Base-by-base conservation (phyloP, 2,113 vertebrate genomes). In the Muscicapa adusta region DNA sequence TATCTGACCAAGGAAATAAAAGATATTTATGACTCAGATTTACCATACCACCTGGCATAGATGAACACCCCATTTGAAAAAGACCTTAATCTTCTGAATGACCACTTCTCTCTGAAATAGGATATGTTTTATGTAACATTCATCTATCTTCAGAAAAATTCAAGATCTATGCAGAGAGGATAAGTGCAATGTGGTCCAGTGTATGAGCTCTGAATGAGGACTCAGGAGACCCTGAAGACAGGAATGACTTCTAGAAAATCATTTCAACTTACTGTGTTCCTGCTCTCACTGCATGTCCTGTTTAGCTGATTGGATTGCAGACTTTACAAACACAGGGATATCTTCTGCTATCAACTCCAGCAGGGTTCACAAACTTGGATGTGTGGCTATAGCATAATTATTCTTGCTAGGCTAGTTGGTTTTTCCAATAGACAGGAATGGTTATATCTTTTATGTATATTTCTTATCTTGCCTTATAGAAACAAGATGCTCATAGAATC, bases 1-100 rank as follows among this genome's bases (percentile, higher is more conserved):
- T 93, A 43, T 93, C 74, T 91, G 88, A 83, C 75, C n/a, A 2
- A 91, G 72, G 82, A 96, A 95, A 94, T 94, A 94, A 91, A 96
- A 95, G 34, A 90, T 96, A 96, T 95, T 96, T 96, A 96, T 85
- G 86, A 73, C 62, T 91, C 74, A 79, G 77, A 92, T 72, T 94
- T 96, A 89, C 83, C 84, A 85, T 91, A 89, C 66, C 80, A 96
- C 94, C 93, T 97, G 91, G 93, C 96, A 96, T 63, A 96, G 93
- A 91, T 91, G 85, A 97, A 91, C 75, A 93, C 86, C 85, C 67
- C 67, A 77, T 96, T 95, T 96, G 91, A 85, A 96, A 97, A 96
- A 95, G 85, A 95, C 60, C 85, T 85, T 90, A 94, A 94, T 96
- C 93, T 96, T 96, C 67, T 94, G 89, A 94, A 91, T 93, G 89